Conservation (phyloP, 2,113 vertebrate species). For the Hippocampus abdominalis region DNA sequence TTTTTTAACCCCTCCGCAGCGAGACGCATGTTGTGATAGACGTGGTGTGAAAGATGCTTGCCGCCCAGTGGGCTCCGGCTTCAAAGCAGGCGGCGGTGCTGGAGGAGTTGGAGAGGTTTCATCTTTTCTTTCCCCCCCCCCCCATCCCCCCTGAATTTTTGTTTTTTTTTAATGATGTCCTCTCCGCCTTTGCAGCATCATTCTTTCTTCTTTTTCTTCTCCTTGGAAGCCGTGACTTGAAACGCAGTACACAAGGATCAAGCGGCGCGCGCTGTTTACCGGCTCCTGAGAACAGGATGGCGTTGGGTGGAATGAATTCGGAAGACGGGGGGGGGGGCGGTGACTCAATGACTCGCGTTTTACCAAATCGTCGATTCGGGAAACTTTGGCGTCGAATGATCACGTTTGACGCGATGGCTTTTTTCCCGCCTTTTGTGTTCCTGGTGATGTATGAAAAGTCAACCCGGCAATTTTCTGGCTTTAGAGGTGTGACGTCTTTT, state of each 20-base stretch:
- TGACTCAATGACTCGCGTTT: constrained; percentile 1
- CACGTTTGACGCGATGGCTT: not conserved
- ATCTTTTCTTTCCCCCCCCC: constrained; percentile 15
- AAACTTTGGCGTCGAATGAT: not conserved
- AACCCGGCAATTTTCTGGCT: not conserved
- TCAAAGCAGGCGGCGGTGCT: constrained; percentile 41
- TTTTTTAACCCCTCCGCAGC: constrained; percentile 31
- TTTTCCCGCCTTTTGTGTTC: not conserved
- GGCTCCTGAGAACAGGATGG: not conserved
- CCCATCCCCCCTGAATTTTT: constrained; percentile 16
- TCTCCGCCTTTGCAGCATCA: constrained; percentile 24
- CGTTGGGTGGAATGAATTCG: not conserved
- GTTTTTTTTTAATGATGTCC: constrained; percentile 56
- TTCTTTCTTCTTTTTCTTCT: not conserved
- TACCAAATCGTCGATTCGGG: not conserved
- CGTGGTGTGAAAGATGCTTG: constrained; percentile 36
- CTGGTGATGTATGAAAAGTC: not conserved
- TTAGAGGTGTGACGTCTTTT: not conserved
- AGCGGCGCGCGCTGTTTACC: not conserved
- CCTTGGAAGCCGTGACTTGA: constrained; percentile 23
- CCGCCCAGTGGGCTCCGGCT: constrained; percentile 38
- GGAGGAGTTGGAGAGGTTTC: constrained; percentile 29
- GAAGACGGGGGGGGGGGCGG: not conserved
- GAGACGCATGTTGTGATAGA: constrained; percentile 37
- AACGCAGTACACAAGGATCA: constrained; percentile 25